Base-by-base conservation (phyloP, 2,888 invertebrate species). In the Timema podura region DNA sequence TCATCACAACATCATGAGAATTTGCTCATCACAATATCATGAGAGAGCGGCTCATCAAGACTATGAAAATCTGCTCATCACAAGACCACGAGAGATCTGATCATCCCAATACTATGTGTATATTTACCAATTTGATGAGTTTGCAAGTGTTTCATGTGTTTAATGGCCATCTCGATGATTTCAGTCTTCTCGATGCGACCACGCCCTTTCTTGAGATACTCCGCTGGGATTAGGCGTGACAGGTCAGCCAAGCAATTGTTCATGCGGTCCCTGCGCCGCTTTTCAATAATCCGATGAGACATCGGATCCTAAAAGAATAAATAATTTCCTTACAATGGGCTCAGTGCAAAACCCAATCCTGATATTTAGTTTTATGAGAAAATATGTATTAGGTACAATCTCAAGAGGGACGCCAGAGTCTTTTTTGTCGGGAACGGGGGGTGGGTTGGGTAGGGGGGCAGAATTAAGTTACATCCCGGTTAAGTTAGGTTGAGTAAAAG, bases 261-360 rank as follows among this genome's bases (percentile, higher is more conserved):
- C 97, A 98, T 98, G 69, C 97, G 89, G 82, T 98, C 97, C 45
- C 98, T 85, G 49, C 97, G 87, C 65, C 97, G 86, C 81, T 98
- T 98, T 83, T 98, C 97, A 74, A 98, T 98, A 76, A 98, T 96
- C 71, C 97, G 89, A 81, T 97, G 97, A n/a, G 97, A 97, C 89
- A 96, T 88, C 65, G 96, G 96, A 81, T 97, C 96, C 94, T 97
- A 91, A 88, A 57, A 57, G 16, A 54, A 69, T 13, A 64, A 48
- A 57, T 30, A 30, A 2, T 2, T 30, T 30, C 30, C 30, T 30
- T 30, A 30, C 30, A 30, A 30, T 30, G 30, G 30, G 30, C 30
- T 30, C 30, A 30, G 30, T 30, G 30, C 30, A 30, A 30, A 30
- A 30, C n/a, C n/a, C 30, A 30, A 30, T 30, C 30, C 30, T 30